Percentiles rank a stretch among this genome's conserved stretches.
Conservation (phyloP, 2,888 invertebrate genomes). For the Pandemis cinnamomeana region DNA sequence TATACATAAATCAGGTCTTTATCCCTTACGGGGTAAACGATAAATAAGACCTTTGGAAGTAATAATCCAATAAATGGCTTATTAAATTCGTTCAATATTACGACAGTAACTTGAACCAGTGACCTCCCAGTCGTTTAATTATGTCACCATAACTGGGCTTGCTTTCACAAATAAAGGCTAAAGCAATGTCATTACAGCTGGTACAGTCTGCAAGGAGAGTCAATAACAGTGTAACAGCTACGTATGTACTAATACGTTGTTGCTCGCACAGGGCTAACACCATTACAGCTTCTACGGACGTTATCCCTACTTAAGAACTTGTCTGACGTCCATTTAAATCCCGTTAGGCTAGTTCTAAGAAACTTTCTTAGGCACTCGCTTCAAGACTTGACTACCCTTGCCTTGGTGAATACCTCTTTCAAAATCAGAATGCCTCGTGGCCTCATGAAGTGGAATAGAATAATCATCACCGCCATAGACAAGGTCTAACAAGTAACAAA, state of each 20-base stretch:
- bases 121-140: conserved; percentile 37
- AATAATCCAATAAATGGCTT: neutral
- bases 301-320: conserved; percentile 22
- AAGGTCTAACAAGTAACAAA: neutral
- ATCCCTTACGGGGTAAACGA: no score
- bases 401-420: neutral
- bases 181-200: conserved; percentile 35
- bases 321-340: conserved; percentile 25
- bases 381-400: neutral
- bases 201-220: conserved; percentile 9
- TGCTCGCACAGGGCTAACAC: conserved; percentile 8
- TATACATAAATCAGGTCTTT: no score
- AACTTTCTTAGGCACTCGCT: conserved; percentile 19
- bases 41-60: no score
- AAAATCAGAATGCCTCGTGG: neutral
- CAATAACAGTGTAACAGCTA: neutral
- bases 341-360: conserved; percentile 34
- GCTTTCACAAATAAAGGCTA: conserved; percentile 36
- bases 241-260: neutral
- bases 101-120: conserved; percentile 20
- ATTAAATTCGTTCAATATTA: neutral
- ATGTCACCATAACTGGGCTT: conserved; percentile 31
- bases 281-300: neutral
- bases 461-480: neutral
- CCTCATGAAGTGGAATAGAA: neutral